Evolutionary conservation across 2,888 invertebrate species (phyloP).

Genomic region (Clanis bilineata): DNA sequence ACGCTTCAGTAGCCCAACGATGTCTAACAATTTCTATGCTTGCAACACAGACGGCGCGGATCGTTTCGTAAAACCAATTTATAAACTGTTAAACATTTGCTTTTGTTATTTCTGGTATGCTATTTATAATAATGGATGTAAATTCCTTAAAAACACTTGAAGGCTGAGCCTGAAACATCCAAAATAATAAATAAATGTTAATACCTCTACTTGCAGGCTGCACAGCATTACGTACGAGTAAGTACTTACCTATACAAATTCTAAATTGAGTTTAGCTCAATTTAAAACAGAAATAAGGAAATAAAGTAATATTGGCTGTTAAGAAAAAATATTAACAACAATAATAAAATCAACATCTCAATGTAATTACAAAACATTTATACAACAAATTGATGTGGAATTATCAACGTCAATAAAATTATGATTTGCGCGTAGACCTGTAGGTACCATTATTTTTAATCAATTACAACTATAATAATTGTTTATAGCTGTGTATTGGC

Average conservation of each 20-base stretch:
- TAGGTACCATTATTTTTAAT: slow-evolving; percentile 33
- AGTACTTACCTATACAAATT: too few species aligned
- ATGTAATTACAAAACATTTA: background rate
- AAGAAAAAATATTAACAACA: background rate
- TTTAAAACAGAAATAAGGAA: too few species aligned
- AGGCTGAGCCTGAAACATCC: too few species aligned
- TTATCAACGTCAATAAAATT: slow-evolving; percentile 15
- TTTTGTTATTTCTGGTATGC: slow-evolving; percentile 19
- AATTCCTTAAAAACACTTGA: background rate
- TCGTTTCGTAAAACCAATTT: slow-evolving; percentile 64
- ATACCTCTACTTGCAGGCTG: too few species aligned
- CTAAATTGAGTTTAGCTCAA: too few species aligned
- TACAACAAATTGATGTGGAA: slow-evolving; percentile 23
- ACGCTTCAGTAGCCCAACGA: slow-evolving; percentile 75
- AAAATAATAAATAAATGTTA: too few species aligned
- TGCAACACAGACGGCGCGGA: slow-evolving; percentile 61
- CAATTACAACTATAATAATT: slow-evolving; percentile 35
- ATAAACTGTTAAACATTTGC: slow-evolving; percentile 28
- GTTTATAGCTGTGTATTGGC: slow-evolving; percentile 41
- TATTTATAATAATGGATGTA: slow-evolving; percentile 11
- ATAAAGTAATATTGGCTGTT: too few species aligned
- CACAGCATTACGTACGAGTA: too few species aligned
- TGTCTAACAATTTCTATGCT: slow-evolving; percentile 72
- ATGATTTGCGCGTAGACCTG: slow-evolving; percentile 23
- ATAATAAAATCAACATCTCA: background rate